Base-by-base conservation (phyloP, 2,888 invertebrate species). In the Xanthostigma xanthostigma region DNA sequence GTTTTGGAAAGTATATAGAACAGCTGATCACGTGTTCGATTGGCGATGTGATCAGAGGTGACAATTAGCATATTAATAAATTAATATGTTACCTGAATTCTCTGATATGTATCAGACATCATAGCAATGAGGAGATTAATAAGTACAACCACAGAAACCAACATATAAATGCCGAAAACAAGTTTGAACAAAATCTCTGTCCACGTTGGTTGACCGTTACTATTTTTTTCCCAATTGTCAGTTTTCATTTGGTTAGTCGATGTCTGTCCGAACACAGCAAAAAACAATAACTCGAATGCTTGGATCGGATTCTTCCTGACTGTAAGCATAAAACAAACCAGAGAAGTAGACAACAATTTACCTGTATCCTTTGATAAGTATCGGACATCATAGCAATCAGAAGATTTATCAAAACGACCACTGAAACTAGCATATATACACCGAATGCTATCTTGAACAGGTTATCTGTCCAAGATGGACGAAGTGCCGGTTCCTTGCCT, bases 321-420 rank as follows among this genome's bases (percentile, higher is more conserved):
- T 92, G 85, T 67, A 80, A 78, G 74, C 74, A 76, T 69, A 72
- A 67, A 66, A 59, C 60, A 54, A 51, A 53, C 51, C 50, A 50
- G 55, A 44, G 43, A 50, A 48, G 63, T 58, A 56, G 59, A 55
- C 54, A 56, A 52, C 55, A 68, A 76, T 71, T 79, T 82, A 96
- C 96, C 82, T 98, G 91, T 64, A 96, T 96, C 65, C 95, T 82
- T 71, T 97, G 96, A 73, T 98, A 97, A 62, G 97, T 97, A 79
- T 97, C 96, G 72, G 95, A 95, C 95, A 97, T 96, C 96, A 97
- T 96, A 75, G 97, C 97, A 81, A 97, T 97, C 69, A 97, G 86
- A 68, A 97, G 84, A 74, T 97, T 96, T 74, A 96, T 92, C 64
- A 97, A 82, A 67, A 97, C 96, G 72, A 97, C 90, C 67, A 95